Base-by-base conservation (phyloP, 2,113 vertebrate species). In the Tauraco erythrolophus region DNA sequence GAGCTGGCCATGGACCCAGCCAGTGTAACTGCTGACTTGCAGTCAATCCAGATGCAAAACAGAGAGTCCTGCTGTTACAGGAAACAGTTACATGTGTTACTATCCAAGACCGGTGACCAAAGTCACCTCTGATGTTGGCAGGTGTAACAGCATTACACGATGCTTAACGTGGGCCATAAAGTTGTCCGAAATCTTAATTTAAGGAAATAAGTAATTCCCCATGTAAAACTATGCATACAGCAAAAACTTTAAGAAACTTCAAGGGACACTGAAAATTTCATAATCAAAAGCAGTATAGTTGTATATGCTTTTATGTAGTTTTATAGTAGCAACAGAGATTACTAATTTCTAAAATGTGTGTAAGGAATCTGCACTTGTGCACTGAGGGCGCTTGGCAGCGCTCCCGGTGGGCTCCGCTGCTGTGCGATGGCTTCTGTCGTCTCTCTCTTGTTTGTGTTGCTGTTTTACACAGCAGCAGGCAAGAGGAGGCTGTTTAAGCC, bases 131-230 rank as follows among this genome's bases (percentile, higher is more conserved):
- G 17, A 14, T 13, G 48, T 56, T 71, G 79, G 51, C 64, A 79
- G 51, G 37, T 5, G 0, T 33, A 50, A 30, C 37, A 66, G 28
- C 33, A 2, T 22, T 61, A 33, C 10, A 10, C 51, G 31, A 19
- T 0, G 0, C 11, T 71, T 53, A 71, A 35, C 1, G 1, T 11
- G 53, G 51, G 60, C 71, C 71, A 13, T 14, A 7, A 77, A 45
- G 53, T 53, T 72, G 25, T 58, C 72, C 64, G 77, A 66, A 87
- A 27, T 50, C 72, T 61, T 68, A 64, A 51, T 70, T 24, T 31
- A 7, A 43, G 74, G 28, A 41, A 80, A 51, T 37, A 43, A 54
- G 45, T 79, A 48, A 50, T 69, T 72, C 57, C 33, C 12, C 3
- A 0, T 48, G 23, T 18, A 33, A 83, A 76, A 37, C 41, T 56